Evolutionary conservation across 2,113 vertebrate genomes (phyloP).

Genomic region (Corythaixoides concolor): DNA sequence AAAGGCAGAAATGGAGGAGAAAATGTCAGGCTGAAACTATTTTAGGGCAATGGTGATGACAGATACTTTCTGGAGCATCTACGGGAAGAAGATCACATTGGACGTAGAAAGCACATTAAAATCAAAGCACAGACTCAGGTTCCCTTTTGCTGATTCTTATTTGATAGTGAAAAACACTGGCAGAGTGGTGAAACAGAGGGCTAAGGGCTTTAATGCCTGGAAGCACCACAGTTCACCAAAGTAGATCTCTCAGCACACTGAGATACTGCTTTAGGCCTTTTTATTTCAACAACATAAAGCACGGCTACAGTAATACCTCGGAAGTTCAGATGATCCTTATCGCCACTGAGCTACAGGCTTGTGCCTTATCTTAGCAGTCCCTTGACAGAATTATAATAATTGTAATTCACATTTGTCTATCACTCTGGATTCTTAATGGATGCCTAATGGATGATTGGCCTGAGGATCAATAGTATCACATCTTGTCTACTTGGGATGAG

Average conservation of each 20-base stretch:
- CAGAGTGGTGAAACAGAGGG: not conserved
- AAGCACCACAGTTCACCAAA: not conserved
- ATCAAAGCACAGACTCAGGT: not conserved
- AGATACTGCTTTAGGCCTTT: not conserved
- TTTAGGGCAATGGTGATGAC: not conserved
- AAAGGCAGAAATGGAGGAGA: not conserved
- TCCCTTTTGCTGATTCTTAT: not conserved
- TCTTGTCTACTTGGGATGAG: not conserved
- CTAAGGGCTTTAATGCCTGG: not conserved
- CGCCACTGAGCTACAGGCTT: not conserved
- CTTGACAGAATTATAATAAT: not conserved
- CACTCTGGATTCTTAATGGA: constrained; percentile 13
- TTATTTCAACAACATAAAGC: not conserved
- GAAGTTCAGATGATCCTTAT: not conserved
- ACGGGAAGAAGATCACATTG: not conserved
- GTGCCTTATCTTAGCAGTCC: not conserved
- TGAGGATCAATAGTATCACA: not conserved
- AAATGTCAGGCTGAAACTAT: not conserved
- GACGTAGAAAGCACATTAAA: not conserved
- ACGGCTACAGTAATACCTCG: not conserved
- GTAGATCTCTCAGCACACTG: not conserved
- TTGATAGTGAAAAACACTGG: not conserved
- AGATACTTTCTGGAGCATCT: not conserved
- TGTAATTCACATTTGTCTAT: not conserved
- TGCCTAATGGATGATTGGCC: not conserved